Evolutionary conservation across 2,888 invertebrate genomes (phyloP), one percentile per base, ranked within the genome.

Genomic region (Drosophila borborema): DNA sequence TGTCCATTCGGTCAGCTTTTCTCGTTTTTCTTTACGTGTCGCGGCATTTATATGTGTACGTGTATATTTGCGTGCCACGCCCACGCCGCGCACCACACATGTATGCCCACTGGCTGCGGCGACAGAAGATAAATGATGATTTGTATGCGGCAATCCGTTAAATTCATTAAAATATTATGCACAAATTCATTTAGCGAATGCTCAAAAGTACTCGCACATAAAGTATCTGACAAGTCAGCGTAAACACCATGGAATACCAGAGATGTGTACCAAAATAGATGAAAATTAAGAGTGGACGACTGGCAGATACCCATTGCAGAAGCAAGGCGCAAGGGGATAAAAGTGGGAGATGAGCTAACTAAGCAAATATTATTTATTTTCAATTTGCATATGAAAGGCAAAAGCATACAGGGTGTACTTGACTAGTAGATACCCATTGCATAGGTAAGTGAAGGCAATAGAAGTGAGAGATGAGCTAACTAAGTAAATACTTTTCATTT

Each of bases 161-260:
- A 86, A 76, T 72, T 86, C 80, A 76, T 83, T 81, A 71, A 83
- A 83, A 86, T 82, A 74, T 77, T 81, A 77, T 86, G 77, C 77
- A 81, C 72, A 86, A 80, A 83, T 83, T 79, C 69, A 81, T 74
- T 78, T 82, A 59, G 53, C 59, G 66, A 72, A 63, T 61, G 40
- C 48, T 59, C 43, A 53, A 34, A 73, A 45, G 69, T 78, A 65
- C 65, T 49, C 51, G 48, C n/a, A 63, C 41, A n/a, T 31, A 36
- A 45, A 55, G 64, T 34, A 18, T 36, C 46, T 9, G 14, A 48
- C 36, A 12, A 18, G 40, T 41, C 43, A 34, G 34, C 60, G 38
- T 28, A 49, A 70, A 23, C 48, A 40, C 28, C 60, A 58, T 70
- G 59, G 60, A 68, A 41, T 20, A 40, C 23, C n/a, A 20, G 38